Evolutionary conservation across 1,140 invertebrate species (phyloP).

Genomic region (Atopsyche davidsoni): DNA sequence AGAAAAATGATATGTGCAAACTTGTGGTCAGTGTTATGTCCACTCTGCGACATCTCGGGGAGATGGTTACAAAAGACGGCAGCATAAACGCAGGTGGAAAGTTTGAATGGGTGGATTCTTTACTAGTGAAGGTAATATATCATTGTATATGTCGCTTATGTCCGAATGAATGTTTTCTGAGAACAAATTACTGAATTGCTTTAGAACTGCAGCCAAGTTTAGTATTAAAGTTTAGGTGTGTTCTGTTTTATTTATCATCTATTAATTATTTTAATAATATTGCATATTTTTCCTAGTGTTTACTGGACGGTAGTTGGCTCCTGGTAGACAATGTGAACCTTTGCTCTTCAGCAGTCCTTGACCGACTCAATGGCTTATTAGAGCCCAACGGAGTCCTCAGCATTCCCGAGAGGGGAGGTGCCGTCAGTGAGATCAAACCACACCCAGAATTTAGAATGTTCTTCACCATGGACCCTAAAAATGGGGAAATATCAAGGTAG

Average conservation of each 20-base stretch:
- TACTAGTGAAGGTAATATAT: constrained; percentile 79
- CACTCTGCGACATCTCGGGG: constrained; percentile 33
- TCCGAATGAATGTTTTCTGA: no score
- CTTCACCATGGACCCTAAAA: constrained; percentile 88
- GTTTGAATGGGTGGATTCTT: constrained; percentile 97
- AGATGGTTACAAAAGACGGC: constrained; percentile 48
- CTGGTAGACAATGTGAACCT: constrained; percentile 96
- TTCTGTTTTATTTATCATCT: background rate
- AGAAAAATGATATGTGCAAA: constrained; percentile 20
- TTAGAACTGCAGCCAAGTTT: no score
- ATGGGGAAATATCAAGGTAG: constrained; percentile 88
- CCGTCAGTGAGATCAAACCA: constrained; percentile 70
- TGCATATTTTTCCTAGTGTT: constrained; percentile 49
- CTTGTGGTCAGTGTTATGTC: constrained; percentile 30
- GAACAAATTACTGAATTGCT: no score
- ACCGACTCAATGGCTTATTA: constrained; percentile 90
- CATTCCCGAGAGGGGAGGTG: constrained; percentile 84
- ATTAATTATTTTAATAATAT: constrained; percentile 1
- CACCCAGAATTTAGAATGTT: constrained; percentile 92
- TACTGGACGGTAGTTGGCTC: constrained; percentile 83
- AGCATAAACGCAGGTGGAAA: constrained; percentile 72
- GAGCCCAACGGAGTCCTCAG: constrained; percentile 87
- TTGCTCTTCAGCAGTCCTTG: constrained; percentile 92
- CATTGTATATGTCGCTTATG: constrained; percentile 36
- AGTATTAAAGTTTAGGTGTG: no score